These are phyloP conservation scores for Stratiomys singularior DNA, from an alignment of 2,888 invertebrate species.

Conservation along the genomic window DNA sequence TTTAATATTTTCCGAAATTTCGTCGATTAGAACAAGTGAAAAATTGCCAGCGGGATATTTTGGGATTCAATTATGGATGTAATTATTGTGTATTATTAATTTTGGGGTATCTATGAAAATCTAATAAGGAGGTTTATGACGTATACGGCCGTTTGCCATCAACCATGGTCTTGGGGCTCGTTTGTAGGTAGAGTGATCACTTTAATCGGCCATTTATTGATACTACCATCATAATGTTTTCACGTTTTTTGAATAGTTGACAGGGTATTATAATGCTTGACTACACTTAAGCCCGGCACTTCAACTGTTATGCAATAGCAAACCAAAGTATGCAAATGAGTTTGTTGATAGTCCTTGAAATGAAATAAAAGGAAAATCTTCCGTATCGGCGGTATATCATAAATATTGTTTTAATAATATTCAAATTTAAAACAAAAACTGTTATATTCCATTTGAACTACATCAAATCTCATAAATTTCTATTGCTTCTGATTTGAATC, in stretches of 20 bases:
- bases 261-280: no score
- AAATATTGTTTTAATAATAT: background rate
- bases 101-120: constrained; percentile 8
- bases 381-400: background rate
- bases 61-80: constrained; percentile 3
- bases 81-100: constrained; percentile 12
- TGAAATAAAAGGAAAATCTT: no score
- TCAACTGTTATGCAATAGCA: no score
- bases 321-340: no score
- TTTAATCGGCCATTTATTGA: no score
- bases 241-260: no score
- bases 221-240: no score
- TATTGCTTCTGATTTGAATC: constrained; percentile 11
- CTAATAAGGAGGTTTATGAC: background rate
- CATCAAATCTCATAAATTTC: constrained; percentile 12
- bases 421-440: constrained; percentile 31
- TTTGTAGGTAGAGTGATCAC: no score
- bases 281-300: no score
- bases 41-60: background rate
- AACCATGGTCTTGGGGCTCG: no score
- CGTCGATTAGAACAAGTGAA: constrained; percentile 22
- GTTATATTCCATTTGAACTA: constrained; percentile 1
- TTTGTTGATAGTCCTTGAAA: no score
- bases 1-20: constrained; percentile 42
- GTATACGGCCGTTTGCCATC: no score